Evolutionary conservation across 2,797 vertebrate genomes (phyloP).

Genomic region (Strix occidentalis): DNA sequence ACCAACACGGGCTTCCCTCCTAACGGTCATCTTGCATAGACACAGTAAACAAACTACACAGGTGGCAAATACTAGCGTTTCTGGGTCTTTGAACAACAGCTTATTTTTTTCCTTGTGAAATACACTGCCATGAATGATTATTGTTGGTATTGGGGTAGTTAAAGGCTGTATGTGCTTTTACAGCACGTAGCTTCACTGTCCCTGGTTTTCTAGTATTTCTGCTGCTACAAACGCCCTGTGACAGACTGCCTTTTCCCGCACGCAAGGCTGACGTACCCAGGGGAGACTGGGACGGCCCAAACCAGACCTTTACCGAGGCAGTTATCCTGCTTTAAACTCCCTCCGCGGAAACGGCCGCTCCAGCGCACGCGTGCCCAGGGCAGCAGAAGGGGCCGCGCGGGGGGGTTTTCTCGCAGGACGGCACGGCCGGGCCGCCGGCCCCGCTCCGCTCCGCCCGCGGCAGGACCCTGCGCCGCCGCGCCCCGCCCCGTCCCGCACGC

Average conservation of each 20-base stretch:
- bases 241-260: fast-evolving
- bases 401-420: fast-evolving
- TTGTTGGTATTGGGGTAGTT: neutral
- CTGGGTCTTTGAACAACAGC: neutral
- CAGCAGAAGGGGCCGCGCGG: no score
- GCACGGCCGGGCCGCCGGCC: fast-evolving
- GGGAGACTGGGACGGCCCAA: fast-evolving
- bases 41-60: fast-evolving
- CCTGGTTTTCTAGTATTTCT: neutral
- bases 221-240: neutral
- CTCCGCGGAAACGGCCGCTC: fast-evolving
- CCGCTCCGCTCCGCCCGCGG: no score
- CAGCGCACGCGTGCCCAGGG: neutral
- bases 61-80: neutral
- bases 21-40: fast-evolving
- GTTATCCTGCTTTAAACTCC: neutral
- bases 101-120: neutral
- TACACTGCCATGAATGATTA: no score
- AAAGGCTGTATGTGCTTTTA: neutral
- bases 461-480: no score
- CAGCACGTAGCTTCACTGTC: fast-evolving
- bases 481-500: neutral
- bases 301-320: fast-evolving
- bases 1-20: fast-evolving
- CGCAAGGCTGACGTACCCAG: fast-evolving